phyloP scores from a whole-genome alignment of 2,113 vertebrate genomes.

The Nibea albiflora region DNA sequence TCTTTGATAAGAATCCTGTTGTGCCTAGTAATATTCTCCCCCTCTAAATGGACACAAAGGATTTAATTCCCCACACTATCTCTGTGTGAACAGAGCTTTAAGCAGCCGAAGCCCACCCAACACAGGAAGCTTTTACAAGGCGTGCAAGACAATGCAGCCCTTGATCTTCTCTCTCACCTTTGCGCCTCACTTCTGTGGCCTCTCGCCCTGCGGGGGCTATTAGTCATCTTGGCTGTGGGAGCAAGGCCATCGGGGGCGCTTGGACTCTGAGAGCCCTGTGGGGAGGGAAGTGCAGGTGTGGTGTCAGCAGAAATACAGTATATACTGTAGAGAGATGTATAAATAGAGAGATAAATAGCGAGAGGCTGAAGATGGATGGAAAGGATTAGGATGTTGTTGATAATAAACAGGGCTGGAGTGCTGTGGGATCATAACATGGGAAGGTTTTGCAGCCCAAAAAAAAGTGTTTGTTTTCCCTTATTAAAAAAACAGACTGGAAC shows the following conservation, averaged over 20 bases:
- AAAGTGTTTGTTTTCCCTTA: too few relatives aligned
- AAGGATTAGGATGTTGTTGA: conserved; percentile 68
- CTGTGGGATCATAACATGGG: conserved; percentile 3
- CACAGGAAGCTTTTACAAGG: conserved; percentile 28
- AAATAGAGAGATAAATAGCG: conserved; percentile 68
- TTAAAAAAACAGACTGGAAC: not conserved
- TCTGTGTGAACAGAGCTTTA: conserved; percentile 17
- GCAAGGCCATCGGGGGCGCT: conserved; percentile 52
- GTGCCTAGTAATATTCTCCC: conserved; percentile 9
- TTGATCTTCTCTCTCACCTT: conserved; percentile 53
- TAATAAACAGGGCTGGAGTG: conserved; percentile 40
- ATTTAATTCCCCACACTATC: conserved; percentile 23
- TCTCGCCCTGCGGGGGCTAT: conserved; percentile 66
- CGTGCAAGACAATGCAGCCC: conserved; percentile 28
- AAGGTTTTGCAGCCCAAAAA: not conserved
- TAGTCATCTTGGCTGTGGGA: conserved; percentile 69
- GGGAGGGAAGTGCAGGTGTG: conserved; percentile 53
- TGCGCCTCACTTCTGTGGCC: conserved; percentile 47
- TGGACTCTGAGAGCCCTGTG: conserved; percentile 57
- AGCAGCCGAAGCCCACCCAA: conserved; percentile 50
- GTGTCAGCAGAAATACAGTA: conserved; percentile 68
- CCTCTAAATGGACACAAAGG: conserved; percentile 13
- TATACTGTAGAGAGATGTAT: conserved; percentile 59
- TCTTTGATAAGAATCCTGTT: conserved; percentile 19
- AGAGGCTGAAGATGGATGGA: conserved; percentile 55